These are phyloP conservation scores for Anthopleura xanthogrammica DNA, from an alignment of 92 coral and sea anemone species.

Conservation along the genomic window DNA sequence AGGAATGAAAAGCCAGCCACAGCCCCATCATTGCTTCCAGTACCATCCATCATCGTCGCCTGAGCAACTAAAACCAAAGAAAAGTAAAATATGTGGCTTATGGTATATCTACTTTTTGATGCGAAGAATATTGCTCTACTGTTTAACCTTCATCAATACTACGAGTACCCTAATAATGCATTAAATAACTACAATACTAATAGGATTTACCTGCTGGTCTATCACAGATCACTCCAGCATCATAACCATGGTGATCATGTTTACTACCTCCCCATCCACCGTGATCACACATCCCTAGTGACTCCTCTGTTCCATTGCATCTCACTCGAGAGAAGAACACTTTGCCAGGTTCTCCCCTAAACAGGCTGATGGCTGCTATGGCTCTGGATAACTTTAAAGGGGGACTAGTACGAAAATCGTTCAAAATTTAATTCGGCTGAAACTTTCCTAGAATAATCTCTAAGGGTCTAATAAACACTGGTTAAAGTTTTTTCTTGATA, in stretches of 20 bases:
- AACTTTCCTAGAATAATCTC: too few relatives aligned
- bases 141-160: too few relatives aligned
- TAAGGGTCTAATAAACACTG: too few relatives aligned
- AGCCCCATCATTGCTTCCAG: background rate
- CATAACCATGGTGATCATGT: background rate
- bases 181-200: background rate
- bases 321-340: constrained; percentile 5
- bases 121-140: too few relatives aligned
- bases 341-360: background rate
- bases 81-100: too few relatives aligned
- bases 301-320: constrained; percentile 3
- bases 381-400: background rate
- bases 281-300: background rate
- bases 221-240: background rate
- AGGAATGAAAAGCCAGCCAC: background rate
- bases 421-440: too few relatives aligned
- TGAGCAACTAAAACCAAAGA: background rate
- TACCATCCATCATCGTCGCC: background rate
- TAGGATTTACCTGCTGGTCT: background rate
- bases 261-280: background rate
- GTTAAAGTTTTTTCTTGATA: too few relatives aligned
- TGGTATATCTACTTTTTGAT: too few relatives aligned
- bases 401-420: too few relatives aligned
- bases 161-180: background rate
- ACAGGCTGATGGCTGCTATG: constrained; percentile 15